Evolutionary conservation across 2,888 invertebrate genomes (phyloP), one percentile per base, ranked within the genome.

Genomic region (Leptinotarsa juncta): DNA sequence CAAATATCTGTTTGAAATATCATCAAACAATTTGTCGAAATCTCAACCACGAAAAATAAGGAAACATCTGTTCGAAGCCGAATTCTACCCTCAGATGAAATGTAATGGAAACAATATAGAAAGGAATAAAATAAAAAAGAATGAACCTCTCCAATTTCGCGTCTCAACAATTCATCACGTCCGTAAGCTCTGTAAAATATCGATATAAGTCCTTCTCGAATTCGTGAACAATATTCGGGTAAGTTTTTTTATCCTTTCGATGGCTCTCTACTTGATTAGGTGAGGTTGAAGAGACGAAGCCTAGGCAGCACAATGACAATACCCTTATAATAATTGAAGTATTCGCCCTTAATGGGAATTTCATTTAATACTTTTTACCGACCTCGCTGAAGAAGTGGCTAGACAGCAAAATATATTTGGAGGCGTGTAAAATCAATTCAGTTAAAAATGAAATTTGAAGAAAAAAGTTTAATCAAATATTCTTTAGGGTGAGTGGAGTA

Each of bases 261-360:
- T 57, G 57, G 69, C 69, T 69, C 57, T 69, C 10, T 18, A 69
- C 48, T 69, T 69, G 69, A 69, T 69, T 69, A 69, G 69, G 57
- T 32, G 15, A n/a, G 68, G 10, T n/a, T 62, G 42, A 42, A 62
- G 18, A 7, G 62, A 18, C 12, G 62, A 62, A 26, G 57, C 62
- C 26, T 62, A 26, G 42, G 42, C 62, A 62, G 62, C 32, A 62
- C n/a, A 12, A 62, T 62, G 42, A 57, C 57, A 32, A 62, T 62
- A 62, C 62, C 32, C 18, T 62, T 32, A 62, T n/a, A 62, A 16
- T 32, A 62, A 42, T 62, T 26, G 32, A 42, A 62, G 42, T 62
- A 42, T 62, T 42, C 42, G 42, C 62, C 32, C 2, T 32, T 62
- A 32, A 42, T 62, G 26, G 42, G 32, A 42, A 62, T 32, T 32